Percentiles rank a stretch among this genome's conserved stretches.
Conservation (phyloP, 2,888 invertebrate genomes). For the Merodon equestris region DNA sequence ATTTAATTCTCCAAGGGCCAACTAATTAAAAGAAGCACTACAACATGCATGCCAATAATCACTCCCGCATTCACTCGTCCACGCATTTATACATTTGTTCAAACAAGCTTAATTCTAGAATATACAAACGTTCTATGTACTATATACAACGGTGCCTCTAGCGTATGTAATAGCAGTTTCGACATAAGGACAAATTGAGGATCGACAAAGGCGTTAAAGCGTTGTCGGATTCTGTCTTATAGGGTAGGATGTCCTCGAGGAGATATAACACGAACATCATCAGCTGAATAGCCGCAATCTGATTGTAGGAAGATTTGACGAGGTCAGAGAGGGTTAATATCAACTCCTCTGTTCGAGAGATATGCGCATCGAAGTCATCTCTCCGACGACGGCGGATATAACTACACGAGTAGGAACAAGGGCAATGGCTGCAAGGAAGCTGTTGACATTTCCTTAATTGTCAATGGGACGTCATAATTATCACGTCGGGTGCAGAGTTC, state of each 20-base stretch:
- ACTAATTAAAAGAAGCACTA: no score
- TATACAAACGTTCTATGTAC: not conserved
- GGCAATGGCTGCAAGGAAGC: slow-evolving; percentile 56
- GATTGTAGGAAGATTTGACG: slow-evolving; percentile 28
- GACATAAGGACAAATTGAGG: slow-evolving; percentile 16
- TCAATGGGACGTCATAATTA: slow-evolving; percentile 88
- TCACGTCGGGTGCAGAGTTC: slow-evolving; percentile 93
- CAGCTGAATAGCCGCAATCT: slow-evolving; percentile 13
- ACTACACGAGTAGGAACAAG: slow-evolving; percentile 21
- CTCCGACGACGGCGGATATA: slow-evolving; percentile 18
- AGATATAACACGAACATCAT: no score
- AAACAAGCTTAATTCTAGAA: slow-evolving; percentile 11
- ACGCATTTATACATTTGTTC: slow-evolving; percentile 7
- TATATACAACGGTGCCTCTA: no score
- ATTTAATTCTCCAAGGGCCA: no score
- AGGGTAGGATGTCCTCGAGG: no score
- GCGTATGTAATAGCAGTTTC: no score
- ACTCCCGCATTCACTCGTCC: slow-evolving; percentile 5
- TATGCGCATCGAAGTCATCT: slow-evolving; percentile 21
- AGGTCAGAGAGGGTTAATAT: slow-evolving; percentile 30
- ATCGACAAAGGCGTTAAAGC: no score
- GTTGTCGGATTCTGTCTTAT: no score
- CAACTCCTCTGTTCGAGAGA: slow-evolving; percentile 1
- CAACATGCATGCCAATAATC: not conserved
- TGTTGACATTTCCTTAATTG: slow-evolving; percentile 78